Conservation (phyloP, 1,140 invertebrate genomes). For the Luehdorfia chinensis region DNA sequence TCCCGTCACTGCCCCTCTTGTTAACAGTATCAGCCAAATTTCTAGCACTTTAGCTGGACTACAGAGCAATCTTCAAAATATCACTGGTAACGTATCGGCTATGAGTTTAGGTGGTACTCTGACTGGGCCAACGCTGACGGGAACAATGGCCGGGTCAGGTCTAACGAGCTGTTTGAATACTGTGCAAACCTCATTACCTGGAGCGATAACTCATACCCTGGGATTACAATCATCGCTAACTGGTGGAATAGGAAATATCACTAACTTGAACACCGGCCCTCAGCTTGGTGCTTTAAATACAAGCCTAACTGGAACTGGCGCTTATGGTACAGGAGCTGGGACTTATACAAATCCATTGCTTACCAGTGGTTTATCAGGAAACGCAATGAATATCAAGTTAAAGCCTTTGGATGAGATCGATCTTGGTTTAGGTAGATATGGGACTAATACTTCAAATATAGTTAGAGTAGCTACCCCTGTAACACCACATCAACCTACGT, state of each 20-base stretch:
- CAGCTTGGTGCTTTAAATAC: constrained; percentile 72
- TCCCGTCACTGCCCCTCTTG: constrained; percentile 69
- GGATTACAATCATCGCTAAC: constrained; percentile 64
- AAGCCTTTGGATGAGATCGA: constrained; percentile 84
- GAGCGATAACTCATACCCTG: constrained; percentile 59
- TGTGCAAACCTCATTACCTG: constrained; percentile 62
- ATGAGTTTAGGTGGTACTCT: constrained; percentile 59
- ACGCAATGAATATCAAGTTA: constrained; percentile 80
- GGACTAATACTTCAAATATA: constrained; percentile 52
- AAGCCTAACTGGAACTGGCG: constrained; percentile 65
- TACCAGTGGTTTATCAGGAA: constrained; percentile 66
- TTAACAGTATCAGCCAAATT: constrained; percentile 73
- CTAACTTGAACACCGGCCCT: constrained; percentile 65
- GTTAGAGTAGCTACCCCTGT: constrained; percentile 81
- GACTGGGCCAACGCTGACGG: constrained; percentile 48
- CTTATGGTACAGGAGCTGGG: constrained; percentile 74
- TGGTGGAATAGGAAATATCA: constrained; percentile 63
- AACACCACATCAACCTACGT: constrained; percentile 77
- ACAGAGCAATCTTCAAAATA: constrained; percentile 70
- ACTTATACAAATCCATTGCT: constrained; percentile 80
- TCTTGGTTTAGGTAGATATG: constrained; percentile 78
- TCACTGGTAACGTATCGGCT: constrained; percentile 64
- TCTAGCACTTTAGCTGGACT: constrained; percentile 71
- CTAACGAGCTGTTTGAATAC: constrained; percentile 68
- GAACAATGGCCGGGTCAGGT: constrained; percentile 55